Conservation (phyloP, 2,113 vertebrate genomes). For the Tragelaphus strepsiceros region DNA sequence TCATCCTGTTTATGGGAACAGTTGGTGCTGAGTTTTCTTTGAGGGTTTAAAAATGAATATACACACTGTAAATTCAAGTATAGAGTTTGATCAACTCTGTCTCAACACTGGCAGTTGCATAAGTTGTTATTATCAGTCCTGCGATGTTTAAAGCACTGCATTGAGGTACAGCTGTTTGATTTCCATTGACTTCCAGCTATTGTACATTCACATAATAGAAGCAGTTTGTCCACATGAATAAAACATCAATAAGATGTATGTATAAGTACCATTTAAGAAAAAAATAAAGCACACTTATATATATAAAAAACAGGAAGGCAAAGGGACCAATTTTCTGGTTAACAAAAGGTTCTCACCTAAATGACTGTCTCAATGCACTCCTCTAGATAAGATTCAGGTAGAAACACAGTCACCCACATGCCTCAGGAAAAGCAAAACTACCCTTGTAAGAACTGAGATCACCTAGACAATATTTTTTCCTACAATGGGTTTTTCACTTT, state of each 20-base stretch:
- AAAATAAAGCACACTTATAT: slow-evolving; percentile 40
- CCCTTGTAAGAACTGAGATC: not conserved
- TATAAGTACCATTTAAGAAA: slow-evolving; percentile 64
- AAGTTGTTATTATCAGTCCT: slow-evolving; percentile 59
- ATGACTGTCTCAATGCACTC: slow-evolving; percentile 39
- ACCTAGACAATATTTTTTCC: slow-evolving; percentile 2
- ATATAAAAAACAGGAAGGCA: not conserved
- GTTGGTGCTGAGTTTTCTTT: not conserved
- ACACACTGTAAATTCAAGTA: not conserved
- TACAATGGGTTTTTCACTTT: slow-evolving; percentile 29
- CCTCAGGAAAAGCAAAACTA: not conserved
- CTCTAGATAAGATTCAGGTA: not conserved
- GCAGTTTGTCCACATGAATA: slow-evolving; percentile 67
- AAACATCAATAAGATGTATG: slow-evolving; percentile 63
- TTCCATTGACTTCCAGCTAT: slow-evolving; percentile 60
- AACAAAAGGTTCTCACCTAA: slow-evolving; percentile 58
- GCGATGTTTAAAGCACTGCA: slow-evolving; percentile 49
- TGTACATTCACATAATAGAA: slow-evolving; percentile 61
- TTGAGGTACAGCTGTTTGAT: slow-evolving; percentile 48
- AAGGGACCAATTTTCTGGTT: slow-evolving; percentile 58
- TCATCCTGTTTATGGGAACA: not conserved
- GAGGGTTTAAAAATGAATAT: not conserved
- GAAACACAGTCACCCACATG: not conserved
- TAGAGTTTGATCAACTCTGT: not conserved
- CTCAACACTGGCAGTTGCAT: not conserved